Base-by-base conservation (phyloP, 2,888 invertebrate species). In the Trichogramma dendrolimi region DNA sequence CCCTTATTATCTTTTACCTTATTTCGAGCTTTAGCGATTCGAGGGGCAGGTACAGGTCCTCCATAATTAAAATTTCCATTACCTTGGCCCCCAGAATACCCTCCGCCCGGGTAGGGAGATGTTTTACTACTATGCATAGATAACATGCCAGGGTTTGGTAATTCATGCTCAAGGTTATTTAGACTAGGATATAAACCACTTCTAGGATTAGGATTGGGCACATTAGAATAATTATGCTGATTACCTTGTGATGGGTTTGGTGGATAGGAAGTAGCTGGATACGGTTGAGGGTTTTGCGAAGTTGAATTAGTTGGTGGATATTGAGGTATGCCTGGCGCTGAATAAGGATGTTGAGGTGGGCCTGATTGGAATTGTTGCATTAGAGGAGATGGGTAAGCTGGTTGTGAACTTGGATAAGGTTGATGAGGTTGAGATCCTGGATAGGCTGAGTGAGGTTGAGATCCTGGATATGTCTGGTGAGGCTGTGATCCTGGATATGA, bases 11-110 rank as follows among this genome's bases (percentile, higher is more conserved):
- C 74, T 73, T 75, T 78, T 73, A 78, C 78, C 78, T 78, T 76
- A 55, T 60, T 47, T 46, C 55, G 60, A 68, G 67, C 67, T 58
- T 67, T 70, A 67, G 70, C 53, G 65, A 65, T 72, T 68, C 71
- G 71, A 75, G 76, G 75, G 75, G 73, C 71, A 58, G 71, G 71
- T 71, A 72, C 58, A 55, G 68, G 58, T 70, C 68, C 71, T 64
- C 67, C 64, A 46, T 71, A 67, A 54, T 69, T 60, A 68, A 73
- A 71, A n/a, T 65, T 67, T 62, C 69, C 68, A 68, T 62, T 68
- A 70, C 73, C 76, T 71, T 73, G 76, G 71, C 77, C 77, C 76
- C 76, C 76, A 60, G 73, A 70, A 71, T 72, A 71, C 62, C 69
- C 71, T 67, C 69, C 70, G 62, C 72, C 71, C 67, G 69, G 71